phyloP scores from a whole-genome alignment of 23 tunicate species.

The Styela clava region DNA sequence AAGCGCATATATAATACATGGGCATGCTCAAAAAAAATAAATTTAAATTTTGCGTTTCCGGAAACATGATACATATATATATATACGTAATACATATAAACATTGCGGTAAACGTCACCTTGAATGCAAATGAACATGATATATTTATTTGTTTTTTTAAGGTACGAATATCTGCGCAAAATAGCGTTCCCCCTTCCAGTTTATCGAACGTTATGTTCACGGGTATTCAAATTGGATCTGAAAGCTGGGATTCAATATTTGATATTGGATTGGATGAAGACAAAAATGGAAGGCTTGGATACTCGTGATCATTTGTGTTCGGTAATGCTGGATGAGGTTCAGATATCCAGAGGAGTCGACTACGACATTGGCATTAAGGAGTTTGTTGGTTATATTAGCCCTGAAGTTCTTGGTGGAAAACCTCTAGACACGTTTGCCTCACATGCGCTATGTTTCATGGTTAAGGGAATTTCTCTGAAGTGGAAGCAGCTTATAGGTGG shows the following conservation, averaged over 20 bases:
- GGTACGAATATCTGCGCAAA: conserved; percentile 5
- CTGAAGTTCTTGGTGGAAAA: background rate
- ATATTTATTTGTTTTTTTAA: background rate
- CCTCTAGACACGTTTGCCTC: background rate
- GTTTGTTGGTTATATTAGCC: background rate
- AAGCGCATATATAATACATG: no score
- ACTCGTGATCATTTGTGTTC: background rate
- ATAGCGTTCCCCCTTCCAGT: conserved; percentile 2
- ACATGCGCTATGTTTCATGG: background rate
- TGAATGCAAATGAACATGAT: no score
- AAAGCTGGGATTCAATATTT: background rate
- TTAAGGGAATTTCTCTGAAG: background rate
- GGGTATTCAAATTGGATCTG: background rate
- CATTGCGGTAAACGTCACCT: no score
- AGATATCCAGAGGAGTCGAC: conserved; percentile 4
- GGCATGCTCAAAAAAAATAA: no score
- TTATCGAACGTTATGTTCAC: background rate
- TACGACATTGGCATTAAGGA: background rate
- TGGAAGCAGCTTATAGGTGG: background rate
- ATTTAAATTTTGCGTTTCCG: no score
- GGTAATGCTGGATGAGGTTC: conserved; percentile 10
- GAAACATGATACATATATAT: no score
- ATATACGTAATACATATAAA: no score
- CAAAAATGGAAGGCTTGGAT: background rate
- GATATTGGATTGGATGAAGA: background rate